phyloP scores from a whole-genome alignment of 1,140 invertebrate species.

The Hesperophylax magnus region DNA sequence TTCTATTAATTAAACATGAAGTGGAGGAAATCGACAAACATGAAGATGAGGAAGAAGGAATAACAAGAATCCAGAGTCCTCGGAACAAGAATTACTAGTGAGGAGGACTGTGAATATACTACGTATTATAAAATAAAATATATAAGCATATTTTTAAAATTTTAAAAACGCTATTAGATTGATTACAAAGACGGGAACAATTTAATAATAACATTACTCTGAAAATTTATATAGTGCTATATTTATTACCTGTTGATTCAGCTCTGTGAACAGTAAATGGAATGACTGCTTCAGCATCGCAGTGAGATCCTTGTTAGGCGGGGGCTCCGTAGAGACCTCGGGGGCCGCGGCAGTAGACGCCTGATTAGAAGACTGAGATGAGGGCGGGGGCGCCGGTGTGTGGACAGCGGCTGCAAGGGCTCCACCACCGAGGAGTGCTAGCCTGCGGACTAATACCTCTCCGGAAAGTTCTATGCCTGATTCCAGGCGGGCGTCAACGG shows the following conservation, averaged over 20 bases:
- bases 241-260: slow-evolving; percentile 63
- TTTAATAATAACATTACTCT: neutral
- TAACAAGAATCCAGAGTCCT: too few species aligned
- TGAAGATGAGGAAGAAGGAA: too few species aligned
- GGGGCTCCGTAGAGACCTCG: neutral
- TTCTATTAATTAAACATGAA: too few species aligned
- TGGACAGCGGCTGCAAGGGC: slow-evolving; percentile 59
- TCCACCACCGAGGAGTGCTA: slow-evolving; percentile 68
- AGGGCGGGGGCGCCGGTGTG: slow-evolving; percentile 51
- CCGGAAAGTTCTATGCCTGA: slow-evolving; percentile 80
- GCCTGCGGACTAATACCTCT: slow-evolving; percentile 79
- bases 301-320: slow-evolving; percentile 27
- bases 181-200: too few species aligned
- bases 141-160: too few species aligned
- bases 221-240: neutral
- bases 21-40: too few species aligned
- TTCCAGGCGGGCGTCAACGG: slow-evolving; percentile 84
- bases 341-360: slow-evolving; percentile 58
- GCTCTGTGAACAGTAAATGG: slow-evolving; percentile 77
- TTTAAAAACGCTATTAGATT: too few species aligned
- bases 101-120: too few species aligned
- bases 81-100: too few species aligned
- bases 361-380: slow-evolving; percentile 27
- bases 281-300: slow-evolving; percentile 81
- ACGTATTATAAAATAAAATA: too few species aligned